phyloP scores from a whole-genome alignment of 2,113 vertebrate species.

The Trematocara stigmaticum region DNA sequence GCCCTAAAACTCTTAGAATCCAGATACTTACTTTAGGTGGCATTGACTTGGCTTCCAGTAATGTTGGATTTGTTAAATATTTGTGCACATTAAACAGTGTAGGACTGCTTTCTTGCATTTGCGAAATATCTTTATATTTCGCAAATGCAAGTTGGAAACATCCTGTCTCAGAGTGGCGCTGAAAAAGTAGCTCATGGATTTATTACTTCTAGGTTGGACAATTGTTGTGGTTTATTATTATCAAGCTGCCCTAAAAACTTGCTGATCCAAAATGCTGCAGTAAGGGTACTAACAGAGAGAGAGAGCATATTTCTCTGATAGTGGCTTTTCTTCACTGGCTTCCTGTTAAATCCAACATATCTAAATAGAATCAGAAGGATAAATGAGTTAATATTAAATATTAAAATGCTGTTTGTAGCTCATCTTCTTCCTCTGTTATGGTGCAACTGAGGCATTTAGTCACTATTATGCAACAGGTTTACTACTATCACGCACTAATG shows the following conservation, averaged over 20 bases:
- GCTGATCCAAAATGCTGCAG: not conserved
- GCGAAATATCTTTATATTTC: rapidly evolving
- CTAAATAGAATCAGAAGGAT: not conserved
- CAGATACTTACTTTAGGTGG: not conserved
- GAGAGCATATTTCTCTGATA: not conserved
- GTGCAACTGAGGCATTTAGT: not conserved
- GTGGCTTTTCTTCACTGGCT: not conserved
- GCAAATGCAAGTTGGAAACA: not conserved
- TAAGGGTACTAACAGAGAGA: not conserved
- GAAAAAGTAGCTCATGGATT: not conserved
- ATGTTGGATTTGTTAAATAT: not conserved
- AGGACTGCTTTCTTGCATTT: not conserved
- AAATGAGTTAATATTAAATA: not conserved
- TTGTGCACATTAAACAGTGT: not conserved
- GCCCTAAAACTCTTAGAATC: not conserved
- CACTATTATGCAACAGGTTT: not conserved
- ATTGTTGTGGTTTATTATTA: not conserved
- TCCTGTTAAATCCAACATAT: not conserved
- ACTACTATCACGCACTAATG: not conserved
- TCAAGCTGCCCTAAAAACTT: not conserved
- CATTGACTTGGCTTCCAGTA: not conserved
- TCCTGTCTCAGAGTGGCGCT: not conserved
- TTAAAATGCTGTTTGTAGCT: not conserved
- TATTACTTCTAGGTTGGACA: not conserved
- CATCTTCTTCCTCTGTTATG: not conserved